Evolutionary conservation across 2,888 invertebrate genomes (phyloP).

Genomic region (Limnephilus auricula): DNA sequence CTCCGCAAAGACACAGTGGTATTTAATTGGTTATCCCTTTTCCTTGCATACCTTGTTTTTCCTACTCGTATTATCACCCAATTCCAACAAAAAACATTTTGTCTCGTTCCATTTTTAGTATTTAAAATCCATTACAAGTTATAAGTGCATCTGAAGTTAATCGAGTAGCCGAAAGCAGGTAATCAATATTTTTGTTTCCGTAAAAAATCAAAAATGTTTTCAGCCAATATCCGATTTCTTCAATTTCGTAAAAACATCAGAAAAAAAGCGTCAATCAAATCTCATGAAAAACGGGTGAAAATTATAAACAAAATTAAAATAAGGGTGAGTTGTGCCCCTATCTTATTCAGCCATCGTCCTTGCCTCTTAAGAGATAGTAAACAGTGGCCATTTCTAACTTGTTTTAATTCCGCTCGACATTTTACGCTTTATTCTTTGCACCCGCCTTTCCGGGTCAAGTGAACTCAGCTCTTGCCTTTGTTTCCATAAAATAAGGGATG

Average conservation of each 20-base stretch:
- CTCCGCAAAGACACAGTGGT: too few relatives aligned
- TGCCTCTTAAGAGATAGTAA: conserved; percentile 5
- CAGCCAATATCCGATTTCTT: too few relatives aligned
- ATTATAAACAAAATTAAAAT: background rate
- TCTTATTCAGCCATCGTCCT: background rate
- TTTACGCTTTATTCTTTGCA: background rate
- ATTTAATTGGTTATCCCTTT: too few relatives aligned
- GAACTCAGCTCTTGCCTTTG: background rate
- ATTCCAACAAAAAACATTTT: too few relatives aligned
- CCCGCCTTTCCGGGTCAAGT: conserved; percentile 34
- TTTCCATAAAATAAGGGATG: conserved; percentile 7
- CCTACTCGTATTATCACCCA: too few relatives aligned
- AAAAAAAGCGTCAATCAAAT: background rate
- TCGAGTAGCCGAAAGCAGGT: too few relatives aligned
- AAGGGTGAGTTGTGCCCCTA: background rate
- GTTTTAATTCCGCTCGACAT: conserved; percentile 30
- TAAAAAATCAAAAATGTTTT: background rate
- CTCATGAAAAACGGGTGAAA: background rate
- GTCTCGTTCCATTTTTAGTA: too few relatives aligned
- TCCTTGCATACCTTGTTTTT: too few relatives aligned
- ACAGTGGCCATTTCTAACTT: background rate
- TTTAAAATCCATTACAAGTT: too few relatives aligned
- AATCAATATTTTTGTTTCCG: too few relatives aligned
- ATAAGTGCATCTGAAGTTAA: too few relatives aligned
- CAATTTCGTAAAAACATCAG: too few relatives aligned